Base-by-base conservation (phyloP, 2,797 vertebrate genomes). In the Valencia hispanica region DNA sequence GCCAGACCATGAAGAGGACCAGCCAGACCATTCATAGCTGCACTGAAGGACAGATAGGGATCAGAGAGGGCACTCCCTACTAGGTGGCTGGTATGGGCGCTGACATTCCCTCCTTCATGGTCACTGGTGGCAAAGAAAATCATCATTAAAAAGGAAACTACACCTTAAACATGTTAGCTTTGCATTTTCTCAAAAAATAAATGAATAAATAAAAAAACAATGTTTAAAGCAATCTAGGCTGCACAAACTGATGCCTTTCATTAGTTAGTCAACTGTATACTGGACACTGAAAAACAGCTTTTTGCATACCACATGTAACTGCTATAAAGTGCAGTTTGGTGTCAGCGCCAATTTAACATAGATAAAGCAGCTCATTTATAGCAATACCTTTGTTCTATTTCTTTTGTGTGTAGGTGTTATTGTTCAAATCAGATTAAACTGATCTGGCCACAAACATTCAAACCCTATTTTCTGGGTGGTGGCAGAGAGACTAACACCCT, bases 31-130 rank as follows among this genome's bases (percentile, higher is more conserved):
- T 99, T 99, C 98, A 99, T 97, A 68, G 97, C 97, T 0, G 98
- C 98, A 0, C 97, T 96, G 78, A 99, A 99, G 93, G 97, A 96
- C 74, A 99, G 95, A 93, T 99, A 99, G 2, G 98, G 98, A 89
- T 99, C 98, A 0, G 98, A 99, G 55, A 99, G 94, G 50, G 98
- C 98, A 32, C 97, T 99, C 75, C 97, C 98, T 50, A 99, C 98
- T 79, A 99, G 90, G 86, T 99, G 98, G 89, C 97, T 97, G 80
- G 97, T 98, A 93, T 98, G 98, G 74, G 98, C 98, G 22, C 97
- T 99, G 70, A 98, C 97, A 0, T 99, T 97, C 27, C 98, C 98
- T 69, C 97, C 98, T 91, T 99, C 98, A 6, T 99, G 98, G 90
- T 99, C 98, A 92, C 98, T 99, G 76, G 5, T 12, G 20, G 18